Conservation (phyloP, 2,113 vertebrate species). For the Mesocricetus auratus region DNA sequence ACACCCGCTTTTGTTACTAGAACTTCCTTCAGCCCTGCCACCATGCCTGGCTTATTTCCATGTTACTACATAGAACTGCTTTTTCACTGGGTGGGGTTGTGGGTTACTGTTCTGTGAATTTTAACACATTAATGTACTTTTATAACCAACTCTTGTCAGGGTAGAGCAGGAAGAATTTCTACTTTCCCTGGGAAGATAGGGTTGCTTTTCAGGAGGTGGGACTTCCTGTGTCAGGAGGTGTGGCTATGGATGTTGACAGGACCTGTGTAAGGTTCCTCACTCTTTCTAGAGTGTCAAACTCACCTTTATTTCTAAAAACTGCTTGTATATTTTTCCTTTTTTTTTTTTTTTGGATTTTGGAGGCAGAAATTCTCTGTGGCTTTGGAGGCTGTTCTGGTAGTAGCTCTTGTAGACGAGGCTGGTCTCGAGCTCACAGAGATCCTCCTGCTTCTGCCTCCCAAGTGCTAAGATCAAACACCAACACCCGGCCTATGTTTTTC, state of each 20-base stretch:
- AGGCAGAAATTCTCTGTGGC: too few relatives aligned
- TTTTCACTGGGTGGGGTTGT: background rate
- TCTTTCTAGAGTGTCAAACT: background rate
- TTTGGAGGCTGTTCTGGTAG: too few relatives aligned
- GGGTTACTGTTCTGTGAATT: background rate
- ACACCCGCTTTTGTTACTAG: background rate
- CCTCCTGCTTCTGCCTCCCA: too few relatives aligned
- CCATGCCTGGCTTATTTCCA: background rate
- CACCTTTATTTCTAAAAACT: conserved; percentile 41
- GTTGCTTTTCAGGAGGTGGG: background rate
- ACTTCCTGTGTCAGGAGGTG: background rate
- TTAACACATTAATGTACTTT: background rate
- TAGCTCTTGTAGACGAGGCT: too few relatives aligned
- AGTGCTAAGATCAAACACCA: too few relatives aligned
- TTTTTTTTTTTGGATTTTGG: too few relatives aligned
- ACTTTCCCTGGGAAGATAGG: background rate
- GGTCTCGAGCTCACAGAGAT: too few relatives aligned
- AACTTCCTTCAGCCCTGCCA: background rate
- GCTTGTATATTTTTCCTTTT: background rate
- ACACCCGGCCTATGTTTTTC: background rate
- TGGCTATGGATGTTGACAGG: background rate
- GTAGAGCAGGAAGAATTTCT: background rate
- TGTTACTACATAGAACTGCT: background rate
- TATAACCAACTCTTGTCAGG: background rate
- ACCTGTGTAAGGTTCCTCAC: background rate